A percentile compares a stretch with the other conserved stretches of the same genome.
Conservation (phyloP, 2,113 vertebrate species). For the Odontophorus gujanensis region DNA sequence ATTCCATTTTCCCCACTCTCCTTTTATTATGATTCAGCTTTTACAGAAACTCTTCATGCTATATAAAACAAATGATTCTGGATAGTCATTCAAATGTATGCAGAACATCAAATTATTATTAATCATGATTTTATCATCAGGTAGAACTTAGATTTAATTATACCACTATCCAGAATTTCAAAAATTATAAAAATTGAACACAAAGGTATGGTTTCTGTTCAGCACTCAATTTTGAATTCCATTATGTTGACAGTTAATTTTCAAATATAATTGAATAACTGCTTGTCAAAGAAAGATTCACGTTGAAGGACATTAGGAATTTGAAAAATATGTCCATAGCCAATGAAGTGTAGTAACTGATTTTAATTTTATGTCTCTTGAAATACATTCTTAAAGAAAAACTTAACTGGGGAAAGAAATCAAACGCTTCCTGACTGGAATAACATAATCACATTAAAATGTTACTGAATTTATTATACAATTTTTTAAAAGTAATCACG, state of each 20-base stretch:
- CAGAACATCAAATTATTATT: background rate
- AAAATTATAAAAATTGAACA: background rate
- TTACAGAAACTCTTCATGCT: background rate
- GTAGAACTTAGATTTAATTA: background rate
- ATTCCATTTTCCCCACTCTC: background rate
- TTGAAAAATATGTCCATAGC: background rate
- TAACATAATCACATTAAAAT: background rate
- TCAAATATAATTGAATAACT: background rate
- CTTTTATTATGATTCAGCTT: background rate
- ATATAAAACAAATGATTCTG: background rate
- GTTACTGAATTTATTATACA: background rate
- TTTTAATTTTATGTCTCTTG: background rate
- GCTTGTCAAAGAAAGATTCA: background rate
- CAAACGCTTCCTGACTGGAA: background rate
- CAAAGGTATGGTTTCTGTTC: background rate
- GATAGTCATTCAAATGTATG: background rate
- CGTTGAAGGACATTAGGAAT: background rate
- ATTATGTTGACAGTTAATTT: conserved; percentile 11
- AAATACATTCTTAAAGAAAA: background rate
- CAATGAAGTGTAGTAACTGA: background rate
- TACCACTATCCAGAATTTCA: background rate
- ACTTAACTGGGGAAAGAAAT: background rate
- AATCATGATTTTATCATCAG: background rate
- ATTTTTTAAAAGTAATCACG: background rate
- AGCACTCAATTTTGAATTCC: conserved; percentile 2